These are phyloP conservation scores for Scomber scombrus DNA, from an alignment of 2,113 vertebrate species.

Conservation along the genomic window DNA sequence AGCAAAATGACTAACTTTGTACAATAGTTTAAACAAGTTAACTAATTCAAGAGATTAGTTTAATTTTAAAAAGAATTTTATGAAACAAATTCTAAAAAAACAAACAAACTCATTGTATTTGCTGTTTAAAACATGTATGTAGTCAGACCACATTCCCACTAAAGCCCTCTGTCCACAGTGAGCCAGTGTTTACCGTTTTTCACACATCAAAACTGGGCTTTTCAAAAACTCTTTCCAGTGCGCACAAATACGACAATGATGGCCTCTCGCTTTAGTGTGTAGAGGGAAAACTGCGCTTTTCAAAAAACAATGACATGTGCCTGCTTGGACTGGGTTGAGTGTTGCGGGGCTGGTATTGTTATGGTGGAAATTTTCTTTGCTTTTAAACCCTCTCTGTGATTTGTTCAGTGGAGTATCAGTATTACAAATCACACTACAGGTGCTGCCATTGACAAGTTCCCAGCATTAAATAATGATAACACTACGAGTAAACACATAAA, in stretches of 20 bases:
- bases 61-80: too few species aligned
- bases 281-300: slow-evolving; percentile 26
- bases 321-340: neutral
- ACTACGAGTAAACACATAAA: neutral
- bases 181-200: slow-evolving; percentile 19
- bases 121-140: neutral
- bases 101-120: neutral
- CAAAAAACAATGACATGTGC: slow-evolving; percentile 36
- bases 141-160: slow-evolving; percentile 7
- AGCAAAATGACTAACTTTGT: neutral
- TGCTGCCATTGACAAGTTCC: neutral
- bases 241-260: slow-evolving; percentile 44
- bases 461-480: neutral
- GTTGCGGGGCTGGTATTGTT: neutral
- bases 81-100: too few species aligned
- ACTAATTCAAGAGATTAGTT: neutral
- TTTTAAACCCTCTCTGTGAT: too few species aligned
- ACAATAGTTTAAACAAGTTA: neutral
- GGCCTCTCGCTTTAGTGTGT: slow-evolving; percentile 26
- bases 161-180: neutral
- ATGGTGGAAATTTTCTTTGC: too few species aligned
- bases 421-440: neutral
- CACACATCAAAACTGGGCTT: slow-evolving; percentile 35
- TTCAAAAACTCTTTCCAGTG: slow-evolving; percentile 40
- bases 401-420: neutral